Evolutionary conservation across 2,113 vertebrate species (phyloP).

Genomic region (Sardina pilchardus): DNA sequence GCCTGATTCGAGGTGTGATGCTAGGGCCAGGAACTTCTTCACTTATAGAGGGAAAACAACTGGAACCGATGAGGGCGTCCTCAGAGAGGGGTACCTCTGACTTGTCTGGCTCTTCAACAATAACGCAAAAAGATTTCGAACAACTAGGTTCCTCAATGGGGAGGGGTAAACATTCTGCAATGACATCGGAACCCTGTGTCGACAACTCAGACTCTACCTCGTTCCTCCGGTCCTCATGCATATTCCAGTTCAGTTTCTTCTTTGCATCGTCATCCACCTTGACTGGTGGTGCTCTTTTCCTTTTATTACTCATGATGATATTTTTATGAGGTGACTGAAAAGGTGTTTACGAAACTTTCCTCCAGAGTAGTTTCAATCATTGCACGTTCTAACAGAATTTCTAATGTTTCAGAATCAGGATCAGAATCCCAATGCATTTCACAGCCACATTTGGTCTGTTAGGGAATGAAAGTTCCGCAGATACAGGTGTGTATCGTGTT

Average conservation of each 20-base stretch:
- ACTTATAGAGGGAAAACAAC: neutral
- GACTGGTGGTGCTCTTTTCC: conserved; percentile 84
- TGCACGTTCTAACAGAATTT: neutral
- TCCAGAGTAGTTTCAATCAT: neutral
- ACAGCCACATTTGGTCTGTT: neutral
- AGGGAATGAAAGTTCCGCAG: neutral
- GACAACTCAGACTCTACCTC: conserved; percentile 56
- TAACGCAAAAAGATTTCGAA: neutral
- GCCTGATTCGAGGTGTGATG: neutral
- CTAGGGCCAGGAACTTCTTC: neutral
- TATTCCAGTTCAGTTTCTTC: conserved; percentile 86
- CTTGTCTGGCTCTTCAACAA: neutral
- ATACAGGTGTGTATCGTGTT: neutral
- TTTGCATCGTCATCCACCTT: conserved; percentile 85
- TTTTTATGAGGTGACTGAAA: neutral
- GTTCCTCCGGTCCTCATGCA: conserved; percentile 83
- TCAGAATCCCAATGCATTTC: neutral
- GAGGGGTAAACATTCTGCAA: conserved; percentile 33
- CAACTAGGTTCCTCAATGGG: neutral
- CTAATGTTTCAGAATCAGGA: neutral
- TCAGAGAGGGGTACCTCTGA: neutral
- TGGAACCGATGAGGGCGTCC: neutral
- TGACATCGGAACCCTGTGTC: neutral
- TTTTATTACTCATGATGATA: conserved; percentile 82
- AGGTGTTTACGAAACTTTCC: neutral